Evolutionary conservation across 2,113 vertebrate genomes (phyloP).

Genomic region (Phainopepla nitens): DNA sequence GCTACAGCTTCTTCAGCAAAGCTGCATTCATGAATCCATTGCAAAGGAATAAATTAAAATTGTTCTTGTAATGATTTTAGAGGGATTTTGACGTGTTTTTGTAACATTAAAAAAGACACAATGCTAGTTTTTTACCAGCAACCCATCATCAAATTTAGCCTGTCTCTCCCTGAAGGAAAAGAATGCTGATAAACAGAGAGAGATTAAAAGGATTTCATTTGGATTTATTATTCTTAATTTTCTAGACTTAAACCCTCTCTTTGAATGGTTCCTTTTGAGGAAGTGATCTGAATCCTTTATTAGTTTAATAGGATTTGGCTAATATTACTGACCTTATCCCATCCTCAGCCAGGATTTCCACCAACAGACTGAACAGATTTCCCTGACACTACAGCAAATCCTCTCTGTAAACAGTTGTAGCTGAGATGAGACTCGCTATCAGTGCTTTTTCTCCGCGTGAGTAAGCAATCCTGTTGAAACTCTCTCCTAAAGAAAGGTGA

Average conservation of each 20-base stretch:
- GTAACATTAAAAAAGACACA: not conserved
- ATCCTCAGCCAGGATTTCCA: not conserved
- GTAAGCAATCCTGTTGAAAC: not conserved
- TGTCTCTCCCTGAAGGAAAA: not conserved
- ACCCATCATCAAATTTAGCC: not conserved
- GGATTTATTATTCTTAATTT: constrained; percentile 13
- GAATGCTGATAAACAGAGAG: not conserved
- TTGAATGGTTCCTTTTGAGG: not conserved
- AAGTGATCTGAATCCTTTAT: not conserved
- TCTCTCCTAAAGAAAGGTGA: not conserved
- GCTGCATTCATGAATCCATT: accelerated
- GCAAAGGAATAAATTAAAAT: not conserved
- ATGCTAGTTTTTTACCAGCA: not conserved
- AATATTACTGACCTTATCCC: not conserved
- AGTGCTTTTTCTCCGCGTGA: accelerated
- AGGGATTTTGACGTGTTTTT: not conserved
- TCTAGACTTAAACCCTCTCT: not conserved
- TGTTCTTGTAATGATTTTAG: not conserved
- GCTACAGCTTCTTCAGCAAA: not conserved
- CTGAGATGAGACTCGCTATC: not conserved
- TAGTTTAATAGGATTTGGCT: constrained; percentile 39
- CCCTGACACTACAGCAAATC: not conserved
- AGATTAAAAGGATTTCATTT: not conserved
- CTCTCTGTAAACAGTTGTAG: not conserved
- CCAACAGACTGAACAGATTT: not conserved